phyloP scores from a whole-genome alignment of 2,113 vertebrate genomes.

The Misgurnus anguillicaudatus region DNA sequence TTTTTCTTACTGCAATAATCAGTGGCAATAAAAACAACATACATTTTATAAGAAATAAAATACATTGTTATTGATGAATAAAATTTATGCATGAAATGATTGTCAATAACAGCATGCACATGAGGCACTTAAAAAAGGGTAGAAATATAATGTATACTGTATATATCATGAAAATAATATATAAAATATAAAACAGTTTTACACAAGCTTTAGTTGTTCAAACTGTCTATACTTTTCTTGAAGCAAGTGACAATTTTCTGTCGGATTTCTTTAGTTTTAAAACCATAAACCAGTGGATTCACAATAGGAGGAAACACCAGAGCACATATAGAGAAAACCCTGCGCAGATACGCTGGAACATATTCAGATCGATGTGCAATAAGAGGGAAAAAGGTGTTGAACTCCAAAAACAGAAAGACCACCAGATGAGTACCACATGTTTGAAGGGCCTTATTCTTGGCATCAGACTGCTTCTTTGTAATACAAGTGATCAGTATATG shows the following conservation, averaged over 20 bases:
- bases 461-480: slow-evolving; percentile 61
- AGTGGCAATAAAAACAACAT: no score
- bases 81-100: no score
- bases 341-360: not conserved
- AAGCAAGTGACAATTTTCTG: not conserved
- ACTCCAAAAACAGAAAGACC: slow-evolving; percentile 59
- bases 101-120: no score
- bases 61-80: no score
- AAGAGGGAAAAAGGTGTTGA: slow-evolving; percentile 25
- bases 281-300: slow-evolving; percentile 15
- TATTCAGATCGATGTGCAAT: not conserved
- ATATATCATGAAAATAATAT: no score
- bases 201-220: not conserved
- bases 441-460: slow-evolving; percentile 72
- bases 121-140: no score
- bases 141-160: no score
- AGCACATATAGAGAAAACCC: not conserved
- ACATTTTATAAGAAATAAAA: no score
- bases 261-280: slow-evolving; percentile 19
- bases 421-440: slow-evolving; percentile 72
- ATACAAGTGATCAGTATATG: slow-evolving; percentile 58
- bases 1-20: no score
- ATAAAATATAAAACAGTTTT: not conserved
- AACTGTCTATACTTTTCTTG: not conserved
- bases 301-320: slow-evolving; percentile 11